Conservation (phyloP, 2,113 vertebrate genomes). For the Sminthopsis crassicaudata region DNA sequence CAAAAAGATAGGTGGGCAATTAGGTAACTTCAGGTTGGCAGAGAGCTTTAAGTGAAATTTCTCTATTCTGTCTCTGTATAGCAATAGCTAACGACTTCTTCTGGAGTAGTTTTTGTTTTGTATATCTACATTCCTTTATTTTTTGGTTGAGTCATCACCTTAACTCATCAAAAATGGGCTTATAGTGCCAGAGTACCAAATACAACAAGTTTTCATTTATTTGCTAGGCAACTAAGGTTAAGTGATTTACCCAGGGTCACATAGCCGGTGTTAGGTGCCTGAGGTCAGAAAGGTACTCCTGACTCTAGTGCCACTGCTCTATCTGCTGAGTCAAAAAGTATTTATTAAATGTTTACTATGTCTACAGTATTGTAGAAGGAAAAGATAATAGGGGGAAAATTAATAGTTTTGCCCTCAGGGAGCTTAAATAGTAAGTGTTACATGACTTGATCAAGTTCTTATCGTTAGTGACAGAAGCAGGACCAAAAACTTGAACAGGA, state of each 20-base stretch:
- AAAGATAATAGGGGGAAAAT: not conserved
- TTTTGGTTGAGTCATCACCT: not conserved
- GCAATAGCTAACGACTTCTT: not conserved
- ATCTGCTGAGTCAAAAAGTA: not conserved
- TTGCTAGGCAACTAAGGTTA: too few species aligned
- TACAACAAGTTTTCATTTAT: not conserved
- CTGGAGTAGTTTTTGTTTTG: not conserved
- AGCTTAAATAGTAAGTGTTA: not conserved
- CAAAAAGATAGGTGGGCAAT: not conserved
- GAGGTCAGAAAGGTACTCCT: too few species aligned
- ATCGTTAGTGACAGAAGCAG: not conserved
- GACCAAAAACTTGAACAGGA: not conserved
- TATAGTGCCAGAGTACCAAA: too few species aligned
- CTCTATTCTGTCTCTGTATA: not conserved
- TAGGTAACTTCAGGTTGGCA: not conserved
- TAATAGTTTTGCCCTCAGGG: not conserved
- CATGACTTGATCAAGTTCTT: not conserved
- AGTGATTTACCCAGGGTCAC: too few species aligned
- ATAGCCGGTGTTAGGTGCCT: too few species aligned
- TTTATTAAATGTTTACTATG: not conserved
- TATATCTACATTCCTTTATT: not conserved
- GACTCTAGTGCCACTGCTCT: too few species aligned
- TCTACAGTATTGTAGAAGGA: not conserved
- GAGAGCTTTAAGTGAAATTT: not conserved
- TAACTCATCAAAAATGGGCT: not conserved